Percentiles rank a stretch among this genome's conserved stretches.
Conservation (phyloP, 2,113 vertebrate genomes). For the Plecturocebus donacophilus region DNA sequence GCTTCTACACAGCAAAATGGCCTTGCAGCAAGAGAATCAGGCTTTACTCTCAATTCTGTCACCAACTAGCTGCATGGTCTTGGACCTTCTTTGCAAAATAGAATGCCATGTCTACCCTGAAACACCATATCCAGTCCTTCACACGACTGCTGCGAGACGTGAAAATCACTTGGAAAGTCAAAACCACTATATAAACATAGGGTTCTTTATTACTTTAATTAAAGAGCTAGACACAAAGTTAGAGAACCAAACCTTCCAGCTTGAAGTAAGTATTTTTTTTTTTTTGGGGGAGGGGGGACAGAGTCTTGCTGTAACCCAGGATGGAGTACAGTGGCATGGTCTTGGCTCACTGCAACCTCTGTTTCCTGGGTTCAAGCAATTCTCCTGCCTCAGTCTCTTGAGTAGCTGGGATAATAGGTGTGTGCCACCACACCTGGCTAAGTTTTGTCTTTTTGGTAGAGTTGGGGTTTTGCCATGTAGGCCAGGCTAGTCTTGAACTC, state of each 20-base stretch:
- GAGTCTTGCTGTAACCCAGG: too few relatives aligned
- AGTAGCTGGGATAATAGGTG: too few relatives aligned
- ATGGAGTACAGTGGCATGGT: too few relatives aligned
- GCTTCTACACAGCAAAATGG: not conserved
- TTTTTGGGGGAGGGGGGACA: too few relatives aligned
- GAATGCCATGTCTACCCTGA: not conserved
- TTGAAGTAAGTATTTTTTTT: not conserved
- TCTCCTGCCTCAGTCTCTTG: too few relatives aligned
- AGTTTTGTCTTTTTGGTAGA: too few relatives aligned
- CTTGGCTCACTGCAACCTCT: too few relatives aligned
- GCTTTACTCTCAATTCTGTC: not conserved
- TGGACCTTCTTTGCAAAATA: not conserved
- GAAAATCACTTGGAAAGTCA: constrained; percentile 11
- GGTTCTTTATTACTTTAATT: not conserved
- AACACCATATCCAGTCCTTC: not conserved
- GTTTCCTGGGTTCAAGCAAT: too few relatives aligned
- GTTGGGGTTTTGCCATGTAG: too few relatives aligned
- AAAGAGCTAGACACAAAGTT: not conserved
- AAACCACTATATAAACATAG: not conserved
- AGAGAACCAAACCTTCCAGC: not conserved
- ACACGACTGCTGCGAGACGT: not conserved
- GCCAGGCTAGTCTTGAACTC: too few relatives aligned
- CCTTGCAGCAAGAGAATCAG: not conserved
- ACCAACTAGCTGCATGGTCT: not conserved
- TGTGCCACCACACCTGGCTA: too few relatives aligned